phyloP scores from a whole-genome alignment of 1,140 invertebrate species.

The Rhagoletis zephyria region DNA sequence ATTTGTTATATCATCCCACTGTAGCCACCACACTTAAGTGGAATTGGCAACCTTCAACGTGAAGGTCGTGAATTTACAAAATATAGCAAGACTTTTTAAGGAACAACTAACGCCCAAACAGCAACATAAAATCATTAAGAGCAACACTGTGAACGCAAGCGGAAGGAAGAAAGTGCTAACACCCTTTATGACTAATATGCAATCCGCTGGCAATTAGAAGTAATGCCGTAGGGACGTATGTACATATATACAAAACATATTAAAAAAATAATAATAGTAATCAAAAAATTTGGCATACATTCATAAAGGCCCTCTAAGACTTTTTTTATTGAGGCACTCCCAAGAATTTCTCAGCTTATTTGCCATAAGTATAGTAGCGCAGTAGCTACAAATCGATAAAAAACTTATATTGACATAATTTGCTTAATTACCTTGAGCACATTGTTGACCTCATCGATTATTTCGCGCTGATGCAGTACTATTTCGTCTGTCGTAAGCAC shows the following conservation, averaged over 20 bases:
- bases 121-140: not conserved
- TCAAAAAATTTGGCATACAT: no score
- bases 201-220: no score
- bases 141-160: no score
- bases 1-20: conserved; percentile 16
- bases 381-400: not conserved
- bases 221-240: no score
- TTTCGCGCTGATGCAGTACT: conserved; percentile 96
- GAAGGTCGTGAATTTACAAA: conserved; percentile 7
- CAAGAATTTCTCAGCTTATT: no score
- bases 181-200: no score
- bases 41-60: conserved; percentile 29
- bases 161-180: no score
- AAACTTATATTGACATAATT: not conserved
- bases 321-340: no score
- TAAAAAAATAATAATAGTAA: no score
- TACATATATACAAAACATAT: no score
- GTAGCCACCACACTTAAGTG: not conserved
- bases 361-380: no score
- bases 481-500: conserved; percentile 96
- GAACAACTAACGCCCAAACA: not conserved
- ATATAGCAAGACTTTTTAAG: not conserved
- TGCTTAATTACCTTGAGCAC: conserved; percentile 83
- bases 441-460: conserved; percentile 94
- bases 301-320: no score